Evolutionary conservation across 64 coral and sea anemone genomes (phyloP).

Genomic region (Dendrophyllia cribrosa): DNA sequence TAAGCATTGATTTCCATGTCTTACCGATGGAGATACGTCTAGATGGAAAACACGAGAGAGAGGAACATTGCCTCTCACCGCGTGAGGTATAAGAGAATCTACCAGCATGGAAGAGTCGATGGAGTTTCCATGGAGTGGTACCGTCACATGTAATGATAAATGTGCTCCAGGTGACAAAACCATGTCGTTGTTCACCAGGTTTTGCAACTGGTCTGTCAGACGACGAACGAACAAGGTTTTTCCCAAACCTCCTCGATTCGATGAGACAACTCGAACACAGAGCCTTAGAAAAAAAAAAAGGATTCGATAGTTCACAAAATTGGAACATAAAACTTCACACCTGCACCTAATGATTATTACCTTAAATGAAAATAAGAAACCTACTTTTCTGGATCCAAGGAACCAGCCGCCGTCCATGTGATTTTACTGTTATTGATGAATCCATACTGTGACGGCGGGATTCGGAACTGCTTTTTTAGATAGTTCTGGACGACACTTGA

Average conservation of each 20-base stretch:
- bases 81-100: conserved; percentile 63
- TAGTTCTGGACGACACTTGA: conserved; percentile 41
- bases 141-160: conserved; percentile 46
- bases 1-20: not conserved
- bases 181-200: conserved; percentile 69
- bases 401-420: conserved; percentile 73
- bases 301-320: too few relatives aligned
- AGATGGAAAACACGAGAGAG: conserved; percentile 92
- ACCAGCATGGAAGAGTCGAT: conserved; percentile 64
- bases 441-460: conserved; percentile 39
- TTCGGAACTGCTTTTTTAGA: conserved; percentile 66
- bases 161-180: not conserved
- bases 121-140: conserved; percentile 86
- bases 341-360: too few relatives aligned
- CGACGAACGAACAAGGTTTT: conserved; percentile 74
- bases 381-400: conserved; percentile 77
- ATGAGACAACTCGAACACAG: conserved; percentile 75
- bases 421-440: conserved; percentile 61
- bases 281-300: conserved; percentile 36
- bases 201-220: conserved; percentile 62
- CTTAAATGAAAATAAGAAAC: not conserved
- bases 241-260: conserved; percentile 72
- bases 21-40: conserved; percentile 93
- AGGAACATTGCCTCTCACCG: conserved; percentile 69
- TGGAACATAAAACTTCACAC: too few relatives aligned